Evolutionary conservation across 2,113 vertebrate species (phyloP).

Genomic region (Serilophus lunatus): DNA sequence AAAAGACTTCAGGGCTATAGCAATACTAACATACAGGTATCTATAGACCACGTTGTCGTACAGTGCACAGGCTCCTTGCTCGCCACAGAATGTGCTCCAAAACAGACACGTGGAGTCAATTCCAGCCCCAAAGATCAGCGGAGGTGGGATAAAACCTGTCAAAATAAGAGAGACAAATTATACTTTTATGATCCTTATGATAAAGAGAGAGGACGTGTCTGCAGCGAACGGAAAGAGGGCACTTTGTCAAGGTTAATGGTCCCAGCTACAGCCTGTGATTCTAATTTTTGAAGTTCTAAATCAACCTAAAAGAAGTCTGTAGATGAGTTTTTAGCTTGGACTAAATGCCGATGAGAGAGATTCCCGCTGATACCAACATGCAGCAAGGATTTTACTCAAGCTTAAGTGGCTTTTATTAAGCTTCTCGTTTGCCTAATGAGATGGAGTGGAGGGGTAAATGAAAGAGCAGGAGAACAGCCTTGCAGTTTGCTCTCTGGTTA

Average conservation of each 20-base stretch:
- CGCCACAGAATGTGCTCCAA: conserved; percentile 93
- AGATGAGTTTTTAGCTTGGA: not conserved
- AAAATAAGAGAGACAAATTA: not conserved
- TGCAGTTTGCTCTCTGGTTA: not conserved
- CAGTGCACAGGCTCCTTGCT: conserved; percentile 87
- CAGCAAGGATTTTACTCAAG: conserved; percentile 2
- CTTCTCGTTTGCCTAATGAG: conserved; percentile 9
- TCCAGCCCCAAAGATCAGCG: conserved; percentile 93
- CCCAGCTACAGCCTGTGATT: not conserved
- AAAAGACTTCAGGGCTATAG: conserved; percentile 90
- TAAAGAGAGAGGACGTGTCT: not conserved
- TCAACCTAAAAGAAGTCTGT: conserved; percentile 4
- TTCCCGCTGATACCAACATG: conserved; percentile 2
- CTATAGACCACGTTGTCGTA: conserved; percentile 93
- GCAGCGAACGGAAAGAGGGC: not conserved
- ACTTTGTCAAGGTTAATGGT: conserved; percentile 21
- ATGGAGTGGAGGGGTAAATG: not conserved
- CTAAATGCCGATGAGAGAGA: not conserved
- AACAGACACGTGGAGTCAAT: conserved; percentile 98
- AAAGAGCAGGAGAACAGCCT: not conserved
- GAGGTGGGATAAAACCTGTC: conserved; percentile 96
- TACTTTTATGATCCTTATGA: not conserved
- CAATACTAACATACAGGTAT: conserved; percentile 93
- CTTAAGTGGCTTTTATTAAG: conserved; percentile 37
- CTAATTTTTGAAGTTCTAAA: not conserved